Evolutionary conservation across 2,113 vertebrate genomes (phyloP).

Genomic region (Notiomystis cincta): DNA sequence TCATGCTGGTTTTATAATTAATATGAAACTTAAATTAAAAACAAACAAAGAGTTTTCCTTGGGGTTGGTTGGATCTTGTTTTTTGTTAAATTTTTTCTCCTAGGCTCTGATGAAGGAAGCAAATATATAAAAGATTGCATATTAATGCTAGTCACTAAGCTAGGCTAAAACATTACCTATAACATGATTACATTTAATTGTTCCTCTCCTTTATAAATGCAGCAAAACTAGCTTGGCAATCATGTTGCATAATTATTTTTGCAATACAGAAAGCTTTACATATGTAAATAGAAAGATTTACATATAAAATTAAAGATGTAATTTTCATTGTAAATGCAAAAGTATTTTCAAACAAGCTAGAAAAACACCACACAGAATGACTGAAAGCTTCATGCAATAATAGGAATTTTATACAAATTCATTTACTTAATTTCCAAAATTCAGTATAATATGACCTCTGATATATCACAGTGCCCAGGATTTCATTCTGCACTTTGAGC

Average conservation of each 20-base stretch:
- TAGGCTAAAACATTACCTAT: neutral
- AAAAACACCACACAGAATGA: neutral
- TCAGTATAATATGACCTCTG: neutral
- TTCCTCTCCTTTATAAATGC: neutral
- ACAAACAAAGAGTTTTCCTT: neutral
- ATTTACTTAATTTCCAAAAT: neutral
- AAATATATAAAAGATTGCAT: neutral
- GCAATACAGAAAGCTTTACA: neutral
- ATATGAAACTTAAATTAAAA: neutral
- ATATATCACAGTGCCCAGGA: too few species aligned
- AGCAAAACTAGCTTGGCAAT: neutral
- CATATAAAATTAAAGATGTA: neutral
- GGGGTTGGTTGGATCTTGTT: neutral
- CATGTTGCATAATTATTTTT: neutral
- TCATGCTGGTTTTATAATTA: neutral
- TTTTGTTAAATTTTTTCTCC: neutral
- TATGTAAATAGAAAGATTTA: neutral
- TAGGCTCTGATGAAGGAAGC: neutral
- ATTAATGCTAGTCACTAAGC: neutral
- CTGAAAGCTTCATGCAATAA: neutral
- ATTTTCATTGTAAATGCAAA: neutral
- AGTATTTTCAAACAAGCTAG: neutral
- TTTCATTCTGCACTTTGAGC: fast-evolving
- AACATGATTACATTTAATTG: neutral
- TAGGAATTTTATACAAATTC: neutral